Conservation (phyloP, 2,888 invertebrate genomes). For the Drosophila subquinaria region DNA sequence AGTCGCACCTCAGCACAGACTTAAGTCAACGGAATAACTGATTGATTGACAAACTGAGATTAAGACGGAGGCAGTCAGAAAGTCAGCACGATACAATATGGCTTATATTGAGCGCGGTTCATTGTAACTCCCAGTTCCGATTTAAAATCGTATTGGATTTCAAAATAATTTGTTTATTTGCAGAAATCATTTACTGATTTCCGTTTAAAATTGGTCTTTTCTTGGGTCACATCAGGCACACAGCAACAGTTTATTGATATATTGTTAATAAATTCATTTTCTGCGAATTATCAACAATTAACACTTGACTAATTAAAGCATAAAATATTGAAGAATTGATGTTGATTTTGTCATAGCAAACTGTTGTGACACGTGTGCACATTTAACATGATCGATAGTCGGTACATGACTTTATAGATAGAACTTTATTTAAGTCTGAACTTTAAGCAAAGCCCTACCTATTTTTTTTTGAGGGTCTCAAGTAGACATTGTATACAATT, state of each 20-base stretch:
- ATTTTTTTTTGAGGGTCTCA: not conserved
- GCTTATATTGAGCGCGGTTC: not conserved
- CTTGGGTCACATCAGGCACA: slow-evolving; percentile 6
- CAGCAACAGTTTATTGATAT: slow-evolving; percentile 20
- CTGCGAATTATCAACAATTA: slow-evolving; percentile 51
- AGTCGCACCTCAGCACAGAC: slow-evolving; percentile 19
- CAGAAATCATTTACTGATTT: slow-evolving; percentile 27
- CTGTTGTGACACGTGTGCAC: not conserved
- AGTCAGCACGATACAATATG: not conserved
- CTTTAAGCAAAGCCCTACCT: not conserved
- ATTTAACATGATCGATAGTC: not conserved
- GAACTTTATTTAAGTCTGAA: not conserved
- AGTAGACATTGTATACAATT: not conserved
- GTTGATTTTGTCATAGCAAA: slow-evolving; percentile 8
- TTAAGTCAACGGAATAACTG: slow-evolving; percentile 15
- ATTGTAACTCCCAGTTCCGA: slow-evolving; percentile 13
- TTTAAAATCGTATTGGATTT: slow-evolving; percentile 1
- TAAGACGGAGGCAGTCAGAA: slow-evolving; percentile 3
- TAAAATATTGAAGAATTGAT: slow-evolving; percentile 31
- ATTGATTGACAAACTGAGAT: slow-evolving; percentile 12
- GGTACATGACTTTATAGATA: slow-evolving; percentile 1
- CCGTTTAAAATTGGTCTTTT: slow-evolving; percentile 41
- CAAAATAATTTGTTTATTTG: slow-evolving; percentile 24
- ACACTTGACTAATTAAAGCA: slow-evolving; percentile 31
- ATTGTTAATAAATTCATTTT: slow-evolving; percentile 64